A percentile compares a stretch with the other conserved stretches of the same genome.
These are phyloP conservation scores for Julus scanicus DNA, from an alignment of 2,888 invertebrate genomes.

Conservation along the genomic window DNA sequence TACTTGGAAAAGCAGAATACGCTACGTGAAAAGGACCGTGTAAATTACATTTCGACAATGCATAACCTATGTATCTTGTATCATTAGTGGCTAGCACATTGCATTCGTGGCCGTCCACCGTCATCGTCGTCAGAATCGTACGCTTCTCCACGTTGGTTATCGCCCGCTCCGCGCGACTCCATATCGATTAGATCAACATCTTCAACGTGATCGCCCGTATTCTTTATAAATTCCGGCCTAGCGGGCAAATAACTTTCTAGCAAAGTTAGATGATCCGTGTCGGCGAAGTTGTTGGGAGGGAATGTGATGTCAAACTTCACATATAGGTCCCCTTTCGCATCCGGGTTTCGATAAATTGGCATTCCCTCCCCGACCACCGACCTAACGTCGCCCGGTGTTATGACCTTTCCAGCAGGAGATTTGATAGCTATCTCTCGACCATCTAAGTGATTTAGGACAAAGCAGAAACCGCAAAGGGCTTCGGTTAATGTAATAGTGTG, in stretches of 20 bases:
- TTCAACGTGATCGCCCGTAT: constrained; percentile 83
- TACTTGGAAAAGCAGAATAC: constrained; percentile 8
- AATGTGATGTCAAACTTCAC: constrained; percentile 88
- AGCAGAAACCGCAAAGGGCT: constrained; percentile 88
- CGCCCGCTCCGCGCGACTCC: constrained; percentile 70
- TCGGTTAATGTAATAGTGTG: constrained; percentile 84
- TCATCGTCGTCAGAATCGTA: constrained; percentile 79
- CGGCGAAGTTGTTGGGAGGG: constrained; percentile 83
- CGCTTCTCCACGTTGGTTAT: constrained; percentile 74
- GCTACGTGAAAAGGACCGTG: neutral
- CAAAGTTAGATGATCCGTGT: constrained; percentile 72
- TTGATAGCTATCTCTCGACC: constrained; percentile 83
- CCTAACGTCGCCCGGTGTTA: constrained; percentile 77
- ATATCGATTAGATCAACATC: constrained; percentile 85
- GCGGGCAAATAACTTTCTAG: constrained; percentile 81
- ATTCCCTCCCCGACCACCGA: constrained; percentile 88
- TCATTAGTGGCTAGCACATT: constrained; percentile 81
- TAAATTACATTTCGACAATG: neutral
- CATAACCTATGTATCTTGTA: neutral
- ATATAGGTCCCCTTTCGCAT: constrained; percentile 86
- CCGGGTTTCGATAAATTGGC: constrained; percentile 86
- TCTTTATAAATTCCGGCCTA: constrained; percentile 76
- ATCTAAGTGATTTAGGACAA: constrained; percentile 88
- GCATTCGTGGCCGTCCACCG: constrained; percentile 74
- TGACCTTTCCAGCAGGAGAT: constrained; percentile 81